Conservation (phyloP, 2,888 invertebrate species). For the Lordiphosa fenestrarum region DNA sequence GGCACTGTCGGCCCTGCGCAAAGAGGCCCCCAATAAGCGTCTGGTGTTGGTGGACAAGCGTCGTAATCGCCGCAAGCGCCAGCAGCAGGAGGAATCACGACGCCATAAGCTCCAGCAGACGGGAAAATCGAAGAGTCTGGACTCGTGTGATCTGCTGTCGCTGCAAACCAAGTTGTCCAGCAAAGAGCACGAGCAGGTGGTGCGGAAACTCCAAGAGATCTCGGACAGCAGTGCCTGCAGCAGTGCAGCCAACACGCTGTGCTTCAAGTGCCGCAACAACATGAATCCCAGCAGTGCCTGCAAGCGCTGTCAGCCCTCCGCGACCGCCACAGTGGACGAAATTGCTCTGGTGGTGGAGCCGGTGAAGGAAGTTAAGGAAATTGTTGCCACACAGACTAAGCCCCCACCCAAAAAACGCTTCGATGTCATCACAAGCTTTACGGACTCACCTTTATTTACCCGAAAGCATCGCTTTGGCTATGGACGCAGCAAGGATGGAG, state of each 20-base stretch:
- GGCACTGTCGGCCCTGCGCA: conserved; percentile 85
- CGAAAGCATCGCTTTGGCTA: conserved; percentile 80
- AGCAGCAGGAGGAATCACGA: conserved; percentile 74
- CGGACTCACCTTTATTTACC: conserved; percentile 80
- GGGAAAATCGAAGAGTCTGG: conserved; percentile 87
- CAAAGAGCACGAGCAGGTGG: conserved; percentile 71
- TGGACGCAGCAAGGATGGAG: conserved; percentile 69
- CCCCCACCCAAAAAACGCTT: conserved; percentile 76
- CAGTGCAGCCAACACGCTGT: conserved; percentile 62
- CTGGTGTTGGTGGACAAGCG: conserved; percentile 87
- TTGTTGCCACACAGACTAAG: conserved; percentile 28
- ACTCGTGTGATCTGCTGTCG: conserved; percentile 89
- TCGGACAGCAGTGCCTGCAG: conserved; percentile 76
- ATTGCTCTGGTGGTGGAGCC: conserved; percentile 44
- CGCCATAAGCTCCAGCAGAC: conserved; percentile 78
- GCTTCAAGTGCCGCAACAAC: conserved; percentile 73
- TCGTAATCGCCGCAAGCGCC: conserved; percentile 81
- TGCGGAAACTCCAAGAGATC: conserved; percentile 77
- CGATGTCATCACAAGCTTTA: conserved; percentile 80
- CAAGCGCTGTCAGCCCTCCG: conserved; percentile 68
- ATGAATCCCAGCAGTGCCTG: conserved; percentile 70
- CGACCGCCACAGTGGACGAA: conserved; percentile 46
- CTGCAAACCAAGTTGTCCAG: conserved; percentile 62
- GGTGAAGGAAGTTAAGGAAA: conserved; percentile 42
- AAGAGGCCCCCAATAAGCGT: conserved; percentile 87